Base-by-base conservation (phyloP, 2,888 invertebrate genomes). In the Megalurothrips usitatus region DNA sequence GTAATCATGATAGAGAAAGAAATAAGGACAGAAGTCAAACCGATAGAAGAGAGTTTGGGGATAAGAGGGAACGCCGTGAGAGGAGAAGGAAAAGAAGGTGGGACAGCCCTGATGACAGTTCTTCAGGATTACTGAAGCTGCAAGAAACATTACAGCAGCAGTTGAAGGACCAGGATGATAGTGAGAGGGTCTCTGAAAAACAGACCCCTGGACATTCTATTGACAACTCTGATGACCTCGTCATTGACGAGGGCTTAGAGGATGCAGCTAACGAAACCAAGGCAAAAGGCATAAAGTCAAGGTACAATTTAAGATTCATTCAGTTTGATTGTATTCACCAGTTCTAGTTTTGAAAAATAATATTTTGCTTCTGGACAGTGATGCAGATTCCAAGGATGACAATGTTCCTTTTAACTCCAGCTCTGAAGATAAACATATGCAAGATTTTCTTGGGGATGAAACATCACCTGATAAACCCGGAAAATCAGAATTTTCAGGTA, bases 1-100 rank as follows among this genome's bases (percentile, higher is more conserved):
- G 87, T 83, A 90, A 90, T 82, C 90, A 90, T 86, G 87, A 87
- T 80, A 87, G 86, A 79, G 87, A 87, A 81, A 86, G 85, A 47
- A 87, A 87, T n/a, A 87, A 86, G 81, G 87, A 87, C 82, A 84
- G 85, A 19, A 84, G 86, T 78, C 84, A 87, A 17, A 87, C 86
- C 63, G 87, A 87, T 82, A 85, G 87, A 84, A 86, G 86, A 8
- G 83, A 83, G 3, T 86, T 87, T 49, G 86, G 87, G 3, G 87
- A 88, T 2, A 85, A 85, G 17, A 84, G 84, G 48, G 83, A 83
- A 34, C 63, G 79, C 26, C 68, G 68, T 26, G 68, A 75, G 84
- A 86, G n/a, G 84, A 84, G 85, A 87, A 81, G 85, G 87, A 80
- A 86, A 87, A 83, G 86, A 87, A 84, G 86, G 86, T 81, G 86